Conservation (phyloP, 2,797 vertebrate species). For the Threskiornis aethiopicus region DNA sequence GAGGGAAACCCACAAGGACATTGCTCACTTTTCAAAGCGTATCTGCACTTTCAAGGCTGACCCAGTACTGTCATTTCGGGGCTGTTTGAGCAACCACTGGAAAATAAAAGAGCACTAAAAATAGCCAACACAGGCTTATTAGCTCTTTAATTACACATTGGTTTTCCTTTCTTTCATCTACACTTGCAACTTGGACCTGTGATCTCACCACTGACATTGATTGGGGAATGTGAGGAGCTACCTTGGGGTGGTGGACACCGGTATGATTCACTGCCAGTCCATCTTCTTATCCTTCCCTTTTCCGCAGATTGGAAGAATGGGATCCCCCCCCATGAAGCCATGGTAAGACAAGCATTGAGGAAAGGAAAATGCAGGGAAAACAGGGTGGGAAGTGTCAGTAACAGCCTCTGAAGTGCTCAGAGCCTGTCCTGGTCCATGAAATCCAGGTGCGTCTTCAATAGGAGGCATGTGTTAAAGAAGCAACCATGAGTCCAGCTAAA, state of each 20-base stretch:
- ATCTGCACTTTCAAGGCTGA: slow-evolving; percentile 46
- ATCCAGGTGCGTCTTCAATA: background rate
- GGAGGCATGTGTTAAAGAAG: background rate
- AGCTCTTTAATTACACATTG: slow-evolving; percentile 42
- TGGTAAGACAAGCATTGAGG: background rate
- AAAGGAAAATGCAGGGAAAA: background rate
- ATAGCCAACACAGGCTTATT: slow-evolving; percentile 28
- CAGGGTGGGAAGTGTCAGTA: background rate
- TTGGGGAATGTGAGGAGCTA: background rate
- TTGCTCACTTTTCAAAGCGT: slow-evolving; percentile 39
- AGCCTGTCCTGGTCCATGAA: background rate
- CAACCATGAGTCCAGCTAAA: background rate
- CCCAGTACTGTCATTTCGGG: slow-evolving; percentile 43
- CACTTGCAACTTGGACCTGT: background rate
- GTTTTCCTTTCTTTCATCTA: background rate
- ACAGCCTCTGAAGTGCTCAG: background rate
- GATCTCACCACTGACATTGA: background rate
- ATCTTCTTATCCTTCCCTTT: background rate
- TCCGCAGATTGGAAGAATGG: background rate
- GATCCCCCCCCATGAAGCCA: background rate
- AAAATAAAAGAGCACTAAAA: slow-evolving; percentile 51
- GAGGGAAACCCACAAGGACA: slow-evolving; percentile 47
- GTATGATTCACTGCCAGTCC: background rate
- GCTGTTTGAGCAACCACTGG: slow-evolving; percentile 47
- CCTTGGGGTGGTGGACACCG: background rate